These are phyloP conservation scores for Lepus timidus DNA, from an alignment of 2,113 vertebrate genomes.

Conservation along the genomic window DNA sequence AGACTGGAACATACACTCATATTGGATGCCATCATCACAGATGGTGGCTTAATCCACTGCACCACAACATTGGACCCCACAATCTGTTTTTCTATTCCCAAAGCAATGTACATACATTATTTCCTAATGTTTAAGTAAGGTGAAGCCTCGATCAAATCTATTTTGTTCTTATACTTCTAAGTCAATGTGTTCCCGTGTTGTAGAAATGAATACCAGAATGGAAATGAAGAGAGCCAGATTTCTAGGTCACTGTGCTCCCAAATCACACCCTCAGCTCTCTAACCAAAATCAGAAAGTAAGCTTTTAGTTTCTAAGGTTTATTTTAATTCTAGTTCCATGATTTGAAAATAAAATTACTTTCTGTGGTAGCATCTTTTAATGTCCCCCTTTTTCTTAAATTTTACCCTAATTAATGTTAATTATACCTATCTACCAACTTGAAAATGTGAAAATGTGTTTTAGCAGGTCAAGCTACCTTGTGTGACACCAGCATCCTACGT, in stretches of 20 bases:
- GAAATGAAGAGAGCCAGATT: background rate
- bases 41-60: too few species aligned
- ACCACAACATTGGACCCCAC: too few species aligned
- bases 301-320: slow-evolving; percentile 34
- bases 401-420: slow-evolving; percentile 28
- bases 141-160: slow-evolving; percentile 12
- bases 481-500: too few species aligned
- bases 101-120: slow-evolving; percentile 46
- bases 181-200: background rate
- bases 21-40: too few species aligned
- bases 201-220: background rate
- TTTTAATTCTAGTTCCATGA: slow-evolving; percentile 1
- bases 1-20: too few species aligned
- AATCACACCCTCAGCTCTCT: background rate
- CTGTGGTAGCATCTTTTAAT: background rate
- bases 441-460: too few species aligned
- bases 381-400: background rate
- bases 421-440: background rate
- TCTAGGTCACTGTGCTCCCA: background rate
- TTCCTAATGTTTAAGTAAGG: slow-evolving; percentile 53
- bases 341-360: slow-evolving; percentile 54
- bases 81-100: slow-evolving; percentile 44
- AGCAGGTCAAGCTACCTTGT: too few species aligned
- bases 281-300: background rate
- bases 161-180: background rate